These are phyloP conservation scores for Dipodomys ordii DNA, from an alignment of 2,113 vertebrate species.

Conservation along the genomic window DNA sequence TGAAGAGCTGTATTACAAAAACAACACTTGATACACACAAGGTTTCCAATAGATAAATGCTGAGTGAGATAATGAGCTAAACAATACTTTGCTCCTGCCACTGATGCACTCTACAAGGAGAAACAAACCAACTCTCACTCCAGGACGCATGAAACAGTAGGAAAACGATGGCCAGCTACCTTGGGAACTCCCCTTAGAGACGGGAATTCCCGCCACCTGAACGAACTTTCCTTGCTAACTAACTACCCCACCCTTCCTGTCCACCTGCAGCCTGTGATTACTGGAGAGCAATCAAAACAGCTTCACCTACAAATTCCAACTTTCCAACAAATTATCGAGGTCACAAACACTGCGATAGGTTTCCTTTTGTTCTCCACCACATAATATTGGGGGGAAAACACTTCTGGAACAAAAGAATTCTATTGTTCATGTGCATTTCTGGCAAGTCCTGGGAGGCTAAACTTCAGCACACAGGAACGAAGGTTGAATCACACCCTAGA, in stretches of 20 bases:
- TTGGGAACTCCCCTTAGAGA: constrained; percentile 40
- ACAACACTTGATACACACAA: neutral
- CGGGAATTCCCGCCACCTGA: constrained; percentile 58
- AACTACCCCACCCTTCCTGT: constrained; percentile 47
- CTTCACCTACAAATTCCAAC: constrained; percentile 45
- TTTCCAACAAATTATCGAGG: constrained; percentile 24
- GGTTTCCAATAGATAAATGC: neutral
- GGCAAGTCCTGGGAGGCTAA: neutral
- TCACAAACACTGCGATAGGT: neutral
- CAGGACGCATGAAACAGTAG: neutral
- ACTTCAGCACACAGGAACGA: neutral
- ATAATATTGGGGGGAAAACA: constrained; percentile 5
- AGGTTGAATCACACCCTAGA: neutral
- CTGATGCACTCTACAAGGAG: neutral
- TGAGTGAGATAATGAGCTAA: neutral
- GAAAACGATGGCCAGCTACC: neutral
- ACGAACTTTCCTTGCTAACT: constrained; percentile 50
- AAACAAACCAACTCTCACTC: constrained; percentile 18
- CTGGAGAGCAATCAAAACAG: constrained; percentile 35
- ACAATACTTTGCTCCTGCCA: neutral
- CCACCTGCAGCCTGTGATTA: constrained; percentile 30
- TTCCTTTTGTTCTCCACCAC: constrained; percentile 20
- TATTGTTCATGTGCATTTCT: neutral
- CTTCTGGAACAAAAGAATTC: constrained; percentile 43
- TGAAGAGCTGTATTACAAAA: neutral